Percentiles rank a stretch among this genome's conserved stretches.
These are phyloP conservation scores for Gortyna flavago DNA, from an alignment of 2,888 invertebrate genomes.

Conservation along the genomic window DNA sequence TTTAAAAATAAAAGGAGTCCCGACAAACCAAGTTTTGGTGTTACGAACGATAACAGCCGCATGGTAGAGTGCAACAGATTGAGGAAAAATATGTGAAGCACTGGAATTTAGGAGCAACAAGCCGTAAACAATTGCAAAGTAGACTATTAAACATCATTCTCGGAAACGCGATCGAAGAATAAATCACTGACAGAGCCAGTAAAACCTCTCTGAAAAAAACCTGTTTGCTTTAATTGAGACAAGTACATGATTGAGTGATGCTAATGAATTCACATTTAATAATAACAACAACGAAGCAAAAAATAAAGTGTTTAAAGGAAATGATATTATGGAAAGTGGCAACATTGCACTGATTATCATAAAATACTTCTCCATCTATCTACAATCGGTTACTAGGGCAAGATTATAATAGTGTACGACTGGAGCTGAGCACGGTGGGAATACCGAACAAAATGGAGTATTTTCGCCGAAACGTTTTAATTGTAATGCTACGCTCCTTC, in stretches of 20 bases:
- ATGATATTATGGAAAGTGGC: conserved; percentile 13
- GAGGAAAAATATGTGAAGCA: conserved; percentile 78
- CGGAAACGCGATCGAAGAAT: conserved; percentile 57
- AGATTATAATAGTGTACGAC: conserved; percentile 11
- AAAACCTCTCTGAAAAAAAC: conserved; percentile 27
- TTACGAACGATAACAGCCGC: conserved; percentile 65
- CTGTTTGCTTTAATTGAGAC: conserved; percentile 24
- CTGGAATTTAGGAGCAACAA: conserved; percentile 63
- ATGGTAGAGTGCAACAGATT: conserved; percentile 74
- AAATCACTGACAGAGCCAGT: conserved; percentile 17
- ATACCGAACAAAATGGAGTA: background rate
- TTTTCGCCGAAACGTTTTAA: background rate
- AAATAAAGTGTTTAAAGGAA: conserved; percentile 26
- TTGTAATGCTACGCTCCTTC: background rate
- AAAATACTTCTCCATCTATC: conserved; percentile 13
- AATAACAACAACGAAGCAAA: conserved; percentile 1
- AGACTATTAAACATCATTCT: conserved; percentile 66
- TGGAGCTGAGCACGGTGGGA: conserved; percentile 6
- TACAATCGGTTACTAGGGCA: conserved; percentile 32
- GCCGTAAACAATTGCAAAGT: conserved; percentile 67
- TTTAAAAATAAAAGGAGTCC: conserved; percentile 43
- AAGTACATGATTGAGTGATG: conserved; percentile 35
- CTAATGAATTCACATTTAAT: conserved; percentile 26
- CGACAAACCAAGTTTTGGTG: conserved; percentile 63
- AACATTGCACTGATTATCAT: conserved; percentile 19